Evolutionary conservation across 1,140 invertebrate genomes (phyloP), one percentile per base, ranked within the genome.

Genomic region (Drosophila asahinai): DNA sequence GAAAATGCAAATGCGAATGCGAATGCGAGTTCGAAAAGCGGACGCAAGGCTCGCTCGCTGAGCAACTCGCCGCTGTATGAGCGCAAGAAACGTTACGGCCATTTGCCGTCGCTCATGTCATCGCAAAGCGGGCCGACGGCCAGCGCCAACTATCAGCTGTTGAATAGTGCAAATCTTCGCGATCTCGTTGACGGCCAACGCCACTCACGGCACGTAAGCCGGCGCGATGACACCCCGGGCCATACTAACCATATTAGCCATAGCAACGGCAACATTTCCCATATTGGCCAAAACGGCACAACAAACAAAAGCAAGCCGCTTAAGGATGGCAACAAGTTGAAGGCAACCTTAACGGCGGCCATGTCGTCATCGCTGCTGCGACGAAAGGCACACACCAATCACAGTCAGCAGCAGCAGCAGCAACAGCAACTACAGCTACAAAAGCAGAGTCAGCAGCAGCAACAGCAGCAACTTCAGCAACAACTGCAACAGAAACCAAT

Each of bases 191-290:
- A 92, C 49, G 91, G 91, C 47, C 74, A 89, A 89, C 79, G 80
- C 17, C 73, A 91, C 54, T 89, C 91, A 49, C 77, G 89, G 67
- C 87, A 92, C 91, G 91, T 92, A 80, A 92, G 91, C 78, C 76
- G 91, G 54, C 84, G 91, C 70, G 91, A 92, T 71, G 86, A 89
- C 67, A 82, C 52, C 5, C 19, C 54, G 33, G 54, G 54, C 63
- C 75, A 55, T 59, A 42, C 36, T 27, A 49, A 14, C 51, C 64
- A 43, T 59, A 49, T 47, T 27, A 49, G n/a, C 51, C 64, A 43
- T 25, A 75, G 49, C 51, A 70, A 30, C 47, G 71, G 14, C 54
- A 61, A 27, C 43, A 43, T 15, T 45, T 51, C 30, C 58, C 55
- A 51, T n/a, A 65, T 43, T 65, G 43, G 19, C 19, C 63, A 63